Evolutionary conservation across 64 coral and sea anemone genomes (phyloP).

Genomic region (Montipora cactus): DNA sequence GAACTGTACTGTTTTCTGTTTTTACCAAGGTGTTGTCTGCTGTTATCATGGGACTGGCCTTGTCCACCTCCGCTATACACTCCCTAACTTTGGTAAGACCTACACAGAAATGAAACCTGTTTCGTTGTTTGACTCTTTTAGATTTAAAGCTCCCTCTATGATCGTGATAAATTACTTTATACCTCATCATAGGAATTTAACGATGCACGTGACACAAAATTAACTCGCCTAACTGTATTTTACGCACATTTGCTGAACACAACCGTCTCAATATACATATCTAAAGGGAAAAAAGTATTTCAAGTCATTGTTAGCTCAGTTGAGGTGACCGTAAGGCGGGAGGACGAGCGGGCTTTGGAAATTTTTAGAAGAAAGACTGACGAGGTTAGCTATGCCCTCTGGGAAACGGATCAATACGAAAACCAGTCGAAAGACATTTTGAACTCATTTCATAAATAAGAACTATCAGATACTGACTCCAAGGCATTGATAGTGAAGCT

Average conservation of each 20-base stretch:
- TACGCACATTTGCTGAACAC: not conserved
- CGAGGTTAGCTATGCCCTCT: slow-evolving; percentile 14
- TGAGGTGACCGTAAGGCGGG: not conserved
- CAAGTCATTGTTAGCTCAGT: not conserved
- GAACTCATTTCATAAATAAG: not conserved
- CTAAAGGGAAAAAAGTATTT: not conserved
- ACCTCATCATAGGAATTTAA: not conserved
- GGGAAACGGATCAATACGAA: slow-evolving; percentile 11
- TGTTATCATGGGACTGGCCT: too few relatives aligned
- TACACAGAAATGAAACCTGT: too few relatives aligned
- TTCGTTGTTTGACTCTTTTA: too few relatives aligned
- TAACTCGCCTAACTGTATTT: not conserved
- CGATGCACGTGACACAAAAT: not conserved
- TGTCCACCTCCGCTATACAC: too few relatives aligned
- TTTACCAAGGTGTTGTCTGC: too few relatives aligned
- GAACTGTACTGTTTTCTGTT: too few relatives aligned
- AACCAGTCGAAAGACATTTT: slow-evolving; percentile 37
- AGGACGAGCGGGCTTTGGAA: not conserved
- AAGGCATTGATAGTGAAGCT: not conserved
- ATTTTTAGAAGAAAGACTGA: not conserved
- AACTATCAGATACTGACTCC: slow-evolving; percentile 31
- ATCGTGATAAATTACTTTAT: not conserved
- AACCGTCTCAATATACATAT: too few relatives aligned
- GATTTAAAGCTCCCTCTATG: too few relatives aligned
- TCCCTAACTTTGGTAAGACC: too few relatives aligned